These are phyloP conservation scores for Caiman crocodilus DNA, from an alignment of 2,797 vertebrate genomes.

Conservation along the genomic window DNA sequence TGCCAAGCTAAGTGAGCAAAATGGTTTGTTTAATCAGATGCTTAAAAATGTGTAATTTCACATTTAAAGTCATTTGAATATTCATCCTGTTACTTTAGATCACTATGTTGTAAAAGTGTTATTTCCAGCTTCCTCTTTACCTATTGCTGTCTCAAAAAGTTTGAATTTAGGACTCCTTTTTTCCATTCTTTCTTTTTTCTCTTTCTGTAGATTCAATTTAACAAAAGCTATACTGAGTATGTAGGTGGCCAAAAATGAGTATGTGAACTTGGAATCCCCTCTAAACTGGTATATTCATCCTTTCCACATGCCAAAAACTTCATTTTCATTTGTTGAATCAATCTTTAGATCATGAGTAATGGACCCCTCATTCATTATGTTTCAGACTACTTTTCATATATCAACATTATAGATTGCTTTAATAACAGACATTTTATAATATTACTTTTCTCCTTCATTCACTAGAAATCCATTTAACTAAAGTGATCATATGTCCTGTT, in stretches of 20 bases:
- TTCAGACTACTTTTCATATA: not conserved
- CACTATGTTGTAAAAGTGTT: not conserved
- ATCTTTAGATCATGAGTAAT: constrained; percentile 39
- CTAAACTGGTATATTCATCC: not conserved
- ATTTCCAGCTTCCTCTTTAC: not conserved
- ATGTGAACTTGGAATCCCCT: not conserved
- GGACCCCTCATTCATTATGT: not conserved
- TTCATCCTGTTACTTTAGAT: not conserved
- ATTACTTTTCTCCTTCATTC: constrained; percentile 5
- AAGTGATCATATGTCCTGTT: not conserved
- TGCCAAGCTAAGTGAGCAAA: constrained; percentile 34
- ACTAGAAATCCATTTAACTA: constrained; percentile 22
- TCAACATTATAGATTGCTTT: constrained; percentile 9
- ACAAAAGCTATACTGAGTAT: not conserved
- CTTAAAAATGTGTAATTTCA: constrained; percentile 40
- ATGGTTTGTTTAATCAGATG: constrained; percentile 34
- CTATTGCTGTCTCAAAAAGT: too few relatives aligned
- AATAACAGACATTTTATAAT: not conserved
- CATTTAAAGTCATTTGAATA: constrained; percentile 6
- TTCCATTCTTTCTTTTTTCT: too few relatives aligned
- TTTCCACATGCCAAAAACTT: not conserved
- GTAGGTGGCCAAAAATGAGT: not conserved
- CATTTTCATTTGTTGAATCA: not conserved
- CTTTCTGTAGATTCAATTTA: not conserved
- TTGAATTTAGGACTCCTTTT: too few relatives aligned